Conservation (phyloP, 1,140 invertebrate genomes). For the Drosophila aff. region DNA sequence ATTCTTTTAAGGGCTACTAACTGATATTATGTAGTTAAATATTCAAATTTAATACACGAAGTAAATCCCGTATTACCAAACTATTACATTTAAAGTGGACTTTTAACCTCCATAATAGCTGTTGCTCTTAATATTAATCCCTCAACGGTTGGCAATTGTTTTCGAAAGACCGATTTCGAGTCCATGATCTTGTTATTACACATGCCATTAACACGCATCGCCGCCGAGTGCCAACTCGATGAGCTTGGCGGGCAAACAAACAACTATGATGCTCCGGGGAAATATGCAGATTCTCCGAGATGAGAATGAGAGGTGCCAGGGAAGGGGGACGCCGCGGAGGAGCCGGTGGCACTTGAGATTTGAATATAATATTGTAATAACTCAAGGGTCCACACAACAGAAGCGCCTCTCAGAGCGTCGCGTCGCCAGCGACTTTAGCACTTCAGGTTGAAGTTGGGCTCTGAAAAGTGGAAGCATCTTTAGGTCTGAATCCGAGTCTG, state of each 20-base stretch:
- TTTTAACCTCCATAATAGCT: neutral
- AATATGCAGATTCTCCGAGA: conserved; percentile 71
- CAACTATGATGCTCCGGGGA: conserved; percentile 55
- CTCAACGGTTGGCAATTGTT: conserved; percentile 25
- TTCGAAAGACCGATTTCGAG: conserved; percentile 44
- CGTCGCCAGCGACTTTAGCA: conserved; percentile 82
- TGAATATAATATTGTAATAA: conserved; percentile 82
- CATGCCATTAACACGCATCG: conserved; percentile 64
- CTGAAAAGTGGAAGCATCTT: conserved; percentile 60
- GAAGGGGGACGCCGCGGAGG: conserved; percentile 4
- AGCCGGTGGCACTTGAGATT: conserved; percentile 79
- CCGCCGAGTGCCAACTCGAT: conserved; percentile 63
- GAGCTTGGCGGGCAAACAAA: conserved; percentile 70
- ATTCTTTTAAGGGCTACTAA: too few species aligned
- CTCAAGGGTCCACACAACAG: conserved; percentile 81
- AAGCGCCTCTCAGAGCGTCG: conserved; percentile 82
- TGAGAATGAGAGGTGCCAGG: conserved; percentile 14
- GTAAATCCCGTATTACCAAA: too few species aligned
- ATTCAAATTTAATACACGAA: neutral
- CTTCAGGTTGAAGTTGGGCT: conserved; percentile 64
- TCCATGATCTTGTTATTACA: conserved; percentile 72
- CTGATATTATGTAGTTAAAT: too few species aligned
- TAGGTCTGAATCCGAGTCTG: conserved; percentile 10
- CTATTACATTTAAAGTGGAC: neutral
- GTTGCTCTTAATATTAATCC: conserved; percentile 7